phyloP scores from a whole-genome alignment of 2,113 vertebrate genomes.

The Esox niger region DNA sequence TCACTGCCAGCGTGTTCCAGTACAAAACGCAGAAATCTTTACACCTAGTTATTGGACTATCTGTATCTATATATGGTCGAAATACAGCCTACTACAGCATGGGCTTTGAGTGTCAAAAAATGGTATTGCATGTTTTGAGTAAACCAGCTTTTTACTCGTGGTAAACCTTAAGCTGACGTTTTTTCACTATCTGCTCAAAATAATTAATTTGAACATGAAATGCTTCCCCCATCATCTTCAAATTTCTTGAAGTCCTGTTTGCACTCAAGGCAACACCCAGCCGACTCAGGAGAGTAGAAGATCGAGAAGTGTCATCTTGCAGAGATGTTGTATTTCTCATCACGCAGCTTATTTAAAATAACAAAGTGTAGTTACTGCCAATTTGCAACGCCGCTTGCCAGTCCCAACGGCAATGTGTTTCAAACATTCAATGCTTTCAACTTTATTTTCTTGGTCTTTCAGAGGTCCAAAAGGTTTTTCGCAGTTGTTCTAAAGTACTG shows the following conservation, averaged over 20 bases:
- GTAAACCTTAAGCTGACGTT: slow-evolving; percentile 18
- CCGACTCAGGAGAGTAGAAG: too few relatives aligned
- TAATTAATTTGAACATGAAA: too few relatives aligned
- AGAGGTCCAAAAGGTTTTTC: slow-evolving; percentile 8
- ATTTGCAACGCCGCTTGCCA: too few relatives aligned
- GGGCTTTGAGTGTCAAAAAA: slow-evolving; percentile 27
- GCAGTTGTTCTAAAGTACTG: slow-evolving; percentile 10
- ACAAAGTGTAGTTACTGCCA: too few relatives aligned
- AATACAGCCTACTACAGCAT: slow-evolving; percentile 15
- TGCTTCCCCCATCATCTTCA: slow-evolving; percentile 2
- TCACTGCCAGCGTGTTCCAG: slow-evolving; percentile 64
- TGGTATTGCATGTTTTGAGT: too few relatives aligned
- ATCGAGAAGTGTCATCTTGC: too few relatives aligned
- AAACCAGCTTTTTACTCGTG: too few relatives aligned
- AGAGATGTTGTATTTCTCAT: too few relatives aligned
- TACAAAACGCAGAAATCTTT: slow-evolving; percentile 18
- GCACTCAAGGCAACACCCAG: background rate
- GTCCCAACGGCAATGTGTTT: too few relatives aligned
- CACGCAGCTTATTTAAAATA: too few relatives aligned
- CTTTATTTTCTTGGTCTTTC: background rate
- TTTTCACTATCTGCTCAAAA: slow-evolving; percentile 3
- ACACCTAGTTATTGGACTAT: slow-evolving; percentile 15
- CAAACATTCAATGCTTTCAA: background rate
- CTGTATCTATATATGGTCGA: slow-evolving; percentile 1
- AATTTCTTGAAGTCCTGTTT: background rate